Evolutionary conservation across 2,888 invertebrate species (phyloP), one percentile per base, ranked within the genome.

Genomic region (Operophtera brumata): DNA sequence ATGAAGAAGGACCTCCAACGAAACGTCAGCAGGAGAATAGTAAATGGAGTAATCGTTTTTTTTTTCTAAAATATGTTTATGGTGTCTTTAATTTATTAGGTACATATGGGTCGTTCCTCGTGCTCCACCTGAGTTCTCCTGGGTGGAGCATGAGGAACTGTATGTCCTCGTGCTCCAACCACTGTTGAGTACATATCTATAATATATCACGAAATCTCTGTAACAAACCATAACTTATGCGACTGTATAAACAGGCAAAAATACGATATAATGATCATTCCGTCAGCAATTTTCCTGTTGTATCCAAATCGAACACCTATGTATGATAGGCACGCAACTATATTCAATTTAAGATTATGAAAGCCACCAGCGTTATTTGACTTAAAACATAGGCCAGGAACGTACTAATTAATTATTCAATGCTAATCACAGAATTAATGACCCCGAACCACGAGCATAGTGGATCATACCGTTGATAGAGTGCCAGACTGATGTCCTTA

Each of bases 401-500:
- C 26, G 39, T 30, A 28, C 62, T 69, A 75, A 75, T 77, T 79
- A 80, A 75, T 71, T 72, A 82, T 81, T 74, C 73, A 69, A 74
- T 78, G 66, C 67, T 77, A 80, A 83, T 82, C 74, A 78, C 60
- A 72, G 69, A 78, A 76, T 71, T 78, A 78, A 81, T 78, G 77
- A 80, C 75, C 75, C 65, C 14, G 25, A 20, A 4, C 20, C 46
- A 13, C 41, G 47, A 67, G 67, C 67, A 68, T 73, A 74, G 67
- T 71, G 69, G 69, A 77, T 73, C 72, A 73, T 73, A 73, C 71
- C 70, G 71, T 75, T 78, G 78, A 80, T 79, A 82, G 78, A 82
- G 70, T 71, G 71, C 62, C 73, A 67, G 78, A 77, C 71, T 75
- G 75, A 77, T 82, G 85, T 87, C 85, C 85, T 86, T 84, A 82